A percentile compares a stretch with the other conserved stretches of the same genome.
phyloP scores from a whole-genome alignment of 2,797 vertebrate genomes.

The Cossypha polioptera region DNA sequence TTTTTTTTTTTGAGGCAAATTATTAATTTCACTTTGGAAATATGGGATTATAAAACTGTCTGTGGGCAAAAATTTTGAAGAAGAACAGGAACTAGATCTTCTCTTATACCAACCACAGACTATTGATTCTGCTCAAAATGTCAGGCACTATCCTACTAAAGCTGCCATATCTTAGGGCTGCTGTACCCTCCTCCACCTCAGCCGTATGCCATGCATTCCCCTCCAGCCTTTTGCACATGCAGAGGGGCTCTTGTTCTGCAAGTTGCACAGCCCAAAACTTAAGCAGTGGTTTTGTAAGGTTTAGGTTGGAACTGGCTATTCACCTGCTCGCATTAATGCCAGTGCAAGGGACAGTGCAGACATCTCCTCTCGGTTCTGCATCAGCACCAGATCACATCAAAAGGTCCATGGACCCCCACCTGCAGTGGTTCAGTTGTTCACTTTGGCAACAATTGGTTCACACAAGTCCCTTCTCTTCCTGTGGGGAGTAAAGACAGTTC shows the following conservation, averaged over 20 bases:
- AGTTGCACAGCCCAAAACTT: neutral
- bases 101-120: neutral
- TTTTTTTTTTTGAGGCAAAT: neutral
- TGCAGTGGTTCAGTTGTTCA: neutral
- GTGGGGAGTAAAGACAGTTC: neutral
- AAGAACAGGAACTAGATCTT: neutral
- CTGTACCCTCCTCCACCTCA: neutral
- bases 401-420: accelerated
- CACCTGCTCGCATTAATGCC: neutral
- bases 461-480: neutral
- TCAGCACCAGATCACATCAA: neutral
- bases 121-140: neutral
- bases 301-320: neutral
- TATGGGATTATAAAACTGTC: neutral
- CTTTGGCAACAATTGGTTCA: neutral
- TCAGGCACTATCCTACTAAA: neutral
- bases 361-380: accelerated
- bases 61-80: neutral
- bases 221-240: neutral
- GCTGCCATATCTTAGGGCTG: neutral
- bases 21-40: neutral
- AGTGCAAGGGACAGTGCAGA: neutral
- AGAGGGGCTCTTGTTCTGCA: neutral
- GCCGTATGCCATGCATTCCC: neutral
- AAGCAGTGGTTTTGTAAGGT: neutral